Base-by-base conservation (phyloP, 2,113 vertebrate genomes). In the Sturnira hondurensis region DNA sequence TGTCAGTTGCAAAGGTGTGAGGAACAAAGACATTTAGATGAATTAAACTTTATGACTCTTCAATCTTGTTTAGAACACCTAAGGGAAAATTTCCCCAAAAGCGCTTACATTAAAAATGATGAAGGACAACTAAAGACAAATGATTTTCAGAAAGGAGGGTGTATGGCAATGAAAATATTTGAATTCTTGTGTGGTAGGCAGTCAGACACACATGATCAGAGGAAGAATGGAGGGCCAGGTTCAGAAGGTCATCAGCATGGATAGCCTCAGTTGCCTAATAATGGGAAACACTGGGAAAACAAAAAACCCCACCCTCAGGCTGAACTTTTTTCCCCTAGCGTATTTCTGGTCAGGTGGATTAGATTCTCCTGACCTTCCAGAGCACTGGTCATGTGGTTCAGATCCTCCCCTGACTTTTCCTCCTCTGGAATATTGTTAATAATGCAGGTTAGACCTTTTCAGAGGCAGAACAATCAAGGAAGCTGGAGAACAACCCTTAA, bases 31-130 rank as follows among this genome's bases (percentile, higher is more conserved):
- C 26, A 86, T 94, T 96, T 94, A 95, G 78, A 92, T 71, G 38
- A 93, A 95, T 93, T 96, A 97, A 93, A 54, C 20, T 65, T 96
- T 94, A 97, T 93, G 71, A 96, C 36, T 31, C 43, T 93, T 96
- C 61, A 43, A 86, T 94, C 85, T 91, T 89, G 56, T 92, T 90
- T 92, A 96, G 86, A 85, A 95, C 95, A 97, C 93, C 70, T 95
- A 96, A 96, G 96, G 63, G 41, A 71, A 54, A 96, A 61, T 20
- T 93, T 96, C 52, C 31, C 91, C 81, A 74, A 43, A 93, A 54
- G 86, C 22, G 86, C 26, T 96, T 84, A 85, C 67, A 61, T 90
- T 97, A 92, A 91, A 92, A 90, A 83, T 95, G 50, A 96, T 94
- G 77, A 95, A 95, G 80, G 22, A 71, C n/a, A 36, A 88, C n/a